Base-by-base conservation (phyloP, 2,888 invertebrate species). In the Caenorhabditis sp. region DNA sequence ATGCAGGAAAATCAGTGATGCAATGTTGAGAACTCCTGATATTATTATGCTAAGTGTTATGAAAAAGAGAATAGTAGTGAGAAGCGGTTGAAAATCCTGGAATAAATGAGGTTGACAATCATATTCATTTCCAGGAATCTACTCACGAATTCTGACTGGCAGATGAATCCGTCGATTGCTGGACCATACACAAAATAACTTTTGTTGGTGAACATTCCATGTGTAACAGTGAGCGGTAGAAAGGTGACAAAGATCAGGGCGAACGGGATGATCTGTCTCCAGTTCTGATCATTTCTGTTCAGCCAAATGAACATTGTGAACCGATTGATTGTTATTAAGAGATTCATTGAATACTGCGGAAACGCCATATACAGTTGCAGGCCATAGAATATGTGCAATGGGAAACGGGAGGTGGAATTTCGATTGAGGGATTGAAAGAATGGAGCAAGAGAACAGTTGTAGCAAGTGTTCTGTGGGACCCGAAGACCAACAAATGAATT, bases 381-480 rank as follows among this genome's bases (percentile, higher is more conserved):
- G 8, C 61, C 61, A 28, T 44, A 61, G 61, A 61, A 61, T 15
- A 44, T 2, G 20, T 44, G 6, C 1, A 61, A 20, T 4, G 61
- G 61, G 47, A 61, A 61, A 0, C 20, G 4, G 18, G n/a, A 20
- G 44, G 15, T 24, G 44, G 11, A 8, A 1, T 18, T 18, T 2
- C 18, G 1, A n/a, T n/a, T 13, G 4, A 24, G 50, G 15, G 50
- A 64, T 5, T 32, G n/a, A 18, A 62, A 51, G 24, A 65, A 20
- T n/a, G 55, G 55, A 22, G 55, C 35, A 8, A 67, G 37, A 15
- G 56, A 28, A 51, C 67, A 67, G 32, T 67, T 67, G 55, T 24
- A 24, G 40, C 56, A 55, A 6, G 67, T 67, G 56, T 15, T 44
- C 20, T 67, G 55, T 2, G 55, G 56, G 20, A 67, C 11, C 13